These are phyloP conservation scores for Tridacna gigas DNA, from an alignment of 2,888 invertebrate species.

Conservation along the genomic window DNA sequence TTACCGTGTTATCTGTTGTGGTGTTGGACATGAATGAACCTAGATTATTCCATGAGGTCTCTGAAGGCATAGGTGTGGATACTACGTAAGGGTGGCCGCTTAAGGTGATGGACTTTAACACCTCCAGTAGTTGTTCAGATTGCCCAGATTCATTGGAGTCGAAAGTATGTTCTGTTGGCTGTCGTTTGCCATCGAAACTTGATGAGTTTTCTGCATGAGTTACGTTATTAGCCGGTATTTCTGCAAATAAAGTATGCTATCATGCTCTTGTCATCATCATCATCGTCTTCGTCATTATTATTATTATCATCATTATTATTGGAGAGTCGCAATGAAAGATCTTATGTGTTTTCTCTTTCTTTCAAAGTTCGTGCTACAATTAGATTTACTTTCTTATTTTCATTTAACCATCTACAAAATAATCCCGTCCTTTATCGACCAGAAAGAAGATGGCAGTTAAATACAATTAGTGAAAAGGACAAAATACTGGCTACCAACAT, in stretches of 20 bases:
- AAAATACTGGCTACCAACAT: too few relatives aligned
- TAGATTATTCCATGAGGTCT: not conserved
- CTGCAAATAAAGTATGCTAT: not conserved
- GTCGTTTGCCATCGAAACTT: not conserved
- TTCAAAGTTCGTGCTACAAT: too few relatives aligned
- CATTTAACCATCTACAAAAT: too few relatives aligned
- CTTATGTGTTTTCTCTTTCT: too few relatives aligned
- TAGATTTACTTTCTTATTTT: too few relatives aligned
- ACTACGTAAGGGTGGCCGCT: not conserved
- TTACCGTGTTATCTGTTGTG: not conserved
- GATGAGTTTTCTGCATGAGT: not conserved
- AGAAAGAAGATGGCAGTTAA: too few relatives aligned
- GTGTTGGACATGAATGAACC: not conserved
- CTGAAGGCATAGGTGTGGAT: not conserved
- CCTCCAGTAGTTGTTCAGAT: constrained; percentile 12
- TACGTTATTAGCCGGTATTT: not conserved
- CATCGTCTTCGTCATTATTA: too few relatives aligned
- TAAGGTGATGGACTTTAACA: constrained; percentile 17
- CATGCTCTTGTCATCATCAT: too few relatives aligned
- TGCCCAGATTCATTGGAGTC: not conserved
- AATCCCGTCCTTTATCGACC: too few relatives aligned
- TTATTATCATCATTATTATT: too few relatives aligned
- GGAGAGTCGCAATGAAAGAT: too few relatives aligned
- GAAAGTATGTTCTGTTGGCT: not conserved
- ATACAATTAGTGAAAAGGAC: too few relatives aligned